A percentile compares a stretch with the other conserved stretches of the same genome.
phyloP scores from a whole-genome alignment of 2,797 vertebrate genomes.

The Alca torda region DNA sequence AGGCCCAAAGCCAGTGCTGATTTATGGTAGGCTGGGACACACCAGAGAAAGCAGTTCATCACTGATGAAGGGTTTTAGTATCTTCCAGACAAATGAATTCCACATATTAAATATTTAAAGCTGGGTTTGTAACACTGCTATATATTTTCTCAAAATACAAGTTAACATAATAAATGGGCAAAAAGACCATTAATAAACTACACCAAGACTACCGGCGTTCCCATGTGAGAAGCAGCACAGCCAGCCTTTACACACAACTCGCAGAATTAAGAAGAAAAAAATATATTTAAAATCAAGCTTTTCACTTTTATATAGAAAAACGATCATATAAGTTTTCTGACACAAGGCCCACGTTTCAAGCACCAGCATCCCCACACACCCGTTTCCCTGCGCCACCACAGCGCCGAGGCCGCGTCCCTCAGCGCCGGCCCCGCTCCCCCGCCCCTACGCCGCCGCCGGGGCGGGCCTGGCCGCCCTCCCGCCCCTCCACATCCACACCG shows the following conservation, averaged over 20 bases:
- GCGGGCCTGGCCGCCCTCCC: background rate
- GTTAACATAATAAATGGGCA: slow-evolving; percentile 37
- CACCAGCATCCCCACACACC: background rate
- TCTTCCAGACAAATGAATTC: slow-evolving; percentile 60
- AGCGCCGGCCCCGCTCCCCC: background rate
- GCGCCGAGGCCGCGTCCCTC: background rate
- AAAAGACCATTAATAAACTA: slow-evolving; percentile 18
- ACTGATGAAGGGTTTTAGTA: slow-evolving; percentile 24
- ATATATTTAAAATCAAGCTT: background rate
- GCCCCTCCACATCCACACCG: background rate
- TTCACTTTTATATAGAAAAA: background rate
- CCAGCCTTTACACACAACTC: background rate
- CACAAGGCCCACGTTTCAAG: too few species aligned
- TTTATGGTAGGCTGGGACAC: background rate
- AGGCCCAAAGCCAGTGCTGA: slow-evolving; percentile 45
- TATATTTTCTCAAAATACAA: slow-evolving; percentile 53
- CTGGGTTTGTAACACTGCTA: slow-evolving; percentile 13
- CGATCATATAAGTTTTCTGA: background rate
- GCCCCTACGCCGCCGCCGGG: background rate
- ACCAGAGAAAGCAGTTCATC: slow-evolving; percentile 30
- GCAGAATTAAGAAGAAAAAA: background rate
- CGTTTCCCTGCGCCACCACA: fast-evolving
- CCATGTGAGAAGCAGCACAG: background rate
- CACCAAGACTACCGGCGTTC: background rate
- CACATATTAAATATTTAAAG: slow-evolving; percentile 57